A percentile compares a stretch with the other conserved stretches of the same genome.
These are phyloP conservation scores for Bungarus multicinctus DNA, from an alignment of 2,113 vertebrate species.

Conservation along the genomic window DNA sequence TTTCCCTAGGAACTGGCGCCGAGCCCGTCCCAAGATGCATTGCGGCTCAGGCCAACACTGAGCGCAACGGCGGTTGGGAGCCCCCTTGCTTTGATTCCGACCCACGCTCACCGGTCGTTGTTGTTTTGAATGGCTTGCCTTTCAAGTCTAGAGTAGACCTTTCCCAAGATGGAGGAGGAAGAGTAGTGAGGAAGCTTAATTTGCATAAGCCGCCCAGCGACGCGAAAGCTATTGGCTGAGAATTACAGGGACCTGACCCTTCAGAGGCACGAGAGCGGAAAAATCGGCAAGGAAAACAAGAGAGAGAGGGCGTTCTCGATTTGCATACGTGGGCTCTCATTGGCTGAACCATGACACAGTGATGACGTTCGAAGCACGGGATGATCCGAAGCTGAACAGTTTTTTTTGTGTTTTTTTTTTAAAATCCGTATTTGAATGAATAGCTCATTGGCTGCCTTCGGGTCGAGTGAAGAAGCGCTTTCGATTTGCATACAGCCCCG, in stretches of 20 bases:
- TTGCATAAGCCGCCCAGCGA: slow-evolving; percentile 15
- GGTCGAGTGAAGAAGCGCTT: background rate
- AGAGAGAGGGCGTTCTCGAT: too few relatives aligned
- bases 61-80: background rate
- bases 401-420: background rate
- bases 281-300: background rate
- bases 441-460: background rate
- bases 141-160: background rate
- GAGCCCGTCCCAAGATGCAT: background rate
- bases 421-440: background rate
- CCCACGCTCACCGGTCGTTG: background rate
- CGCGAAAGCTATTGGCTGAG: background rate
- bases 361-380: background rate
- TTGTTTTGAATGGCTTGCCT: background rate
- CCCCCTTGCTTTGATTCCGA: background rate
- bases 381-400: too few relatives aligned
- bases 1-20: background rate
- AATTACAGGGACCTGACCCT: background rate
- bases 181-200: rapidly evolving
- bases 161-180: background rate
- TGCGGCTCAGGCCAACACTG: background rate
- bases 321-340: background rate
- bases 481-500: background rate
- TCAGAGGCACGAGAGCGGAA: background rate
- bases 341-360: background rate